Evolutionary conservation across 2,113 vertebrate genomes (phyloP).

Genomic region (Phaethon lepturus): DNA sequence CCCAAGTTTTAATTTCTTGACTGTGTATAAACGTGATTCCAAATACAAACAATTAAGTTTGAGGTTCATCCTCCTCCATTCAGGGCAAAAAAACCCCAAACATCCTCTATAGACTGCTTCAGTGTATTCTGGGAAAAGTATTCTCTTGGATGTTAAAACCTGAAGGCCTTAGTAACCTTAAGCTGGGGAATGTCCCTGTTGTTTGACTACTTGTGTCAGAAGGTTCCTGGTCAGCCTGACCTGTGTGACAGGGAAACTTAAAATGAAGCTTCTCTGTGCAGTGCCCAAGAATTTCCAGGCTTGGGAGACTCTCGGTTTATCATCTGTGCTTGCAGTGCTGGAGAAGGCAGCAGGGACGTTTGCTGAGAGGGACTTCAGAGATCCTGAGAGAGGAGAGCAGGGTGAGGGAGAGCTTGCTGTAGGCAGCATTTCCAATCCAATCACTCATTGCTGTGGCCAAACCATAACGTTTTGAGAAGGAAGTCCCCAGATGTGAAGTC

Average conservation of each 20-base stretch:
- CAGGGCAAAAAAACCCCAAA: fast-evolving
- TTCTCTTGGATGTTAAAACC: not conserved
- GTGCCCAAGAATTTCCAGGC: not conserved
- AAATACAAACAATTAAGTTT: not conserved
- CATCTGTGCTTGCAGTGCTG: not conserved
- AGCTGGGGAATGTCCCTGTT: fast-evolving
- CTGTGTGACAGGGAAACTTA: not conserved
- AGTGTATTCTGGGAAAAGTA: not conserved
- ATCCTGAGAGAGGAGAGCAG: not conserved
- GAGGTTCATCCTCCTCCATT: not conserved
- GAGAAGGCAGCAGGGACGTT: not conserved
- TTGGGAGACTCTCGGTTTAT: not conserved
- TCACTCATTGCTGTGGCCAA: not conserved
- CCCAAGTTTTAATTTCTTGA: not conserved
- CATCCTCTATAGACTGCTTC: not conserved
- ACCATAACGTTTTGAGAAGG: not conserved
- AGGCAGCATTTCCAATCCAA: not conserved
- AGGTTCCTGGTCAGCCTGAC: not conserved
- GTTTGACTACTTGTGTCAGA: not conserved
- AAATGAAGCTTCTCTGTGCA: not conserved
- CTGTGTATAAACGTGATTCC: not conserved
- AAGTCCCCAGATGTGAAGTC: not conserved
- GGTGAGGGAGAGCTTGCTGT: not conserved
- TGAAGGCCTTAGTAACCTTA: not conserved
- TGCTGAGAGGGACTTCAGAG: not conserved